Percentiles rank a stretch among this genome's conserved stretches.
These are phyloP conservation scores for Sciurus carolinensis DNA, from an alignment of 2,797 vertebrate species.

Conservation along the genomic window DNA sequence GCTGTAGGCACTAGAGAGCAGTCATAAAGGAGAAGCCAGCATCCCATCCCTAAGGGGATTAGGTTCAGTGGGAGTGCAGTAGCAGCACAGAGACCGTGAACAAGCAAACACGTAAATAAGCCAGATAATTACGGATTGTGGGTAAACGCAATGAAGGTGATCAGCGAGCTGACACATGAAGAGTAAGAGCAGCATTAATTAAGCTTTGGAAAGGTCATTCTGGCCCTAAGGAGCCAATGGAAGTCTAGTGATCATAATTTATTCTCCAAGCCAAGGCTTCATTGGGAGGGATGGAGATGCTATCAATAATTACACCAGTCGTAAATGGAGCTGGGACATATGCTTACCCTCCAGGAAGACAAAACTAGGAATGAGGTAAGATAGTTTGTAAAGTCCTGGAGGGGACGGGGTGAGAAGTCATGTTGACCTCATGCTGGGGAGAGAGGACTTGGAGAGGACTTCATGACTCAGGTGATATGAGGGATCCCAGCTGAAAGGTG, in stretches of 20 bases:
- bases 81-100: rapidly evolving
- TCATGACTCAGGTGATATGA: not conserved
- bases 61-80: rapidly evolving
- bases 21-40: not conserved
- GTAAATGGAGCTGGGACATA: not conserved
- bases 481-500: not conserved
- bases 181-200: not conserved
- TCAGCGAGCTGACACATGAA: not conserved
- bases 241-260: not conserved
- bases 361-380: not conserved
- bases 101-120: not conserved
- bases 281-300: rapidly evolving
- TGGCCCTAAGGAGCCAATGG: not conserved
- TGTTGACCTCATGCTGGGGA: not conserved
- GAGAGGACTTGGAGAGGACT: not conserved
- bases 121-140: not conserved
- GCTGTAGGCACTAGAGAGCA: not conserved
- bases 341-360: not conserved
- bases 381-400: not conserved
- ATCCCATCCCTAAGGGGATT: not conserved
- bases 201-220: slow-evolving; percentile 11
- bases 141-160: not conserved
- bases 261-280: not conserved
- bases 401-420: not conserved
- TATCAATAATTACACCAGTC: not conserved